Percentiles rank a stretch among this genome's conserved stretches.
These are phyloP conservation scores for Aphidius ervi DNA, from an alignment of 1,140 invertebrate species.

Conservation along the genomic window DNA sequence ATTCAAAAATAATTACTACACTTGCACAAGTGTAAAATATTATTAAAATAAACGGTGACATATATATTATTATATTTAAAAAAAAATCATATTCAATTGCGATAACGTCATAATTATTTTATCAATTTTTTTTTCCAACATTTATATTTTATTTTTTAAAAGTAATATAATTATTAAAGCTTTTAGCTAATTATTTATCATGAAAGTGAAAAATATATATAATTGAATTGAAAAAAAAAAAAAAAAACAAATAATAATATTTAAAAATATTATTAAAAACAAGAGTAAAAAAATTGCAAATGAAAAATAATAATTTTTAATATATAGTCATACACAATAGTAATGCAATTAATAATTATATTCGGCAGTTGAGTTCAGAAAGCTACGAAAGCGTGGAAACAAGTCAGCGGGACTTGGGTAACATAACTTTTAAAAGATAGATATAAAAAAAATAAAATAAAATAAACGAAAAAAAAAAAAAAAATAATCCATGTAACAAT, in stretches of 20 bases:
- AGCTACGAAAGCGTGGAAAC: constrained; percentile 32
- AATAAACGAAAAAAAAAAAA: neutral
- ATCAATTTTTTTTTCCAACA: too few species aligned
- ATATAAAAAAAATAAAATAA: constrained; percentile 5
- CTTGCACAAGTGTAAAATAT: too few species aligned
- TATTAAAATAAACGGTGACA: too few species aligned
- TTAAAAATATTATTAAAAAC: too few species aligned
- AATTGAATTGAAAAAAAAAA: neutral
- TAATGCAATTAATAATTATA: constrained; percentile 6
- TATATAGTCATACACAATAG: constrained; percentile 8
- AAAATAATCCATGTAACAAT: constrained; percentile 23
- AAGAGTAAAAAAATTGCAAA: neutral
- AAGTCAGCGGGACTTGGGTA: constrained; percentile 26
- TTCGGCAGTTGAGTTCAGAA: constrained; percentile 20
- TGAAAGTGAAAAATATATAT: neutral
- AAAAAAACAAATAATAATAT: neutral
- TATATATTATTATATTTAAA: too few species aligned
- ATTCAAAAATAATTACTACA: too few species aligned
- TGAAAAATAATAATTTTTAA: neutral
- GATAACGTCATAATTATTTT: too few species aligned
- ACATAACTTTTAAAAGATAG: constrained; percentile 15
- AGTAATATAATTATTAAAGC: too few species aligned
- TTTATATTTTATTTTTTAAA: too few species aligned
- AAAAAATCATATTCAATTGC: too few species aligned
- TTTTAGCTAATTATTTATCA: too few species aligned